Base-by-base conservation (phyloP, 2,888 invertebrate genomes). In the Amblyjoppa proteus region DNA sequence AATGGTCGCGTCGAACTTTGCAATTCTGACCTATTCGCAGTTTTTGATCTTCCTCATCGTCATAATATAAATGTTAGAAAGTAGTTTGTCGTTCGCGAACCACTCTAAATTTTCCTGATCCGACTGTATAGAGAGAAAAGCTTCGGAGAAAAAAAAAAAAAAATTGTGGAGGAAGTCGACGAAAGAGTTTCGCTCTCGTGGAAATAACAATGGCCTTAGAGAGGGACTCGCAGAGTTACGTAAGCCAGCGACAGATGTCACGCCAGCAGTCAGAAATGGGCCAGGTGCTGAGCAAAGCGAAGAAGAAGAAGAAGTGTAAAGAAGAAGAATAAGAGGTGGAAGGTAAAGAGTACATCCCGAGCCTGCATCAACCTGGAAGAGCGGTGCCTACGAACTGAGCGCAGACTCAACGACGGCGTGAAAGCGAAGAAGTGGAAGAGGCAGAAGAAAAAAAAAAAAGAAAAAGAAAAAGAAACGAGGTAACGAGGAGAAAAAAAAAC, bases 241-340 rank as follows among this genome's bases (percentile, higher is more conserved):
- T 82, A 86, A 86, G 84, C 38, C 80, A 58, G 70, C 85, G 85
- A 85, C 86, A 87, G 87, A 87, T 88, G 88, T 86, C 87, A 64
- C 78, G 77, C 75, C 84, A 61, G 75, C 56, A 68, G 70, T 73
- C 71, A 81, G 73, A 77, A 78, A 85, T 56, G 74, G 73, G 81
- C 79, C 83, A 83, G 83, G 76, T 82, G 71, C 53, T 31, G 25
- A 20, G 11, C 28, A 73, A 74, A n/a, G 61, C 51, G 68, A 25
- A 68, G 70, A 78, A 84, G 70, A 20, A 20, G 20, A 84, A 69
- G 56, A 53, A 66, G 61, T 11, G 41, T 51, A 16, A 49, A 49
- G 45, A 16, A 70, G 56, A 49, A 66, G 66, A 25, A 41, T 51
- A 81, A 31, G 58, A 71, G 34, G 49, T 61, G 58, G 53, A 69